Evolutionary conservation across 2,888 invertebrate species (phyloP).

Genomic region (Parnassius glacialis): DNA sequence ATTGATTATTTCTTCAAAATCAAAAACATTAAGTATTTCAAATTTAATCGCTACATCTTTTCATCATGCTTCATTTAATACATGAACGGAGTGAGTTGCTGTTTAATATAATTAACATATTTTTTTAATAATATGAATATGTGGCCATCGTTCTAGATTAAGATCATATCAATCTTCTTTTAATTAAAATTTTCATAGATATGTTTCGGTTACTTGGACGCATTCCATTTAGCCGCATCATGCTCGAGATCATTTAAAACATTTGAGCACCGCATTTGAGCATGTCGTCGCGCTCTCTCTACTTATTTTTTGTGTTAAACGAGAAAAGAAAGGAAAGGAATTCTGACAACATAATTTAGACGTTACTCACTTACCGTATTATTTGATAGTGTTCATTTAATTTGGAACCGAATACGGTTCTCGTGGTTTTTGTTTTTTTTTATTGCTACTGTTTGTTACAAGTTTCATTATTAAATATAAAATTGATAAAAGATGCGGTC

Average conservation of each 20-base stretch:
- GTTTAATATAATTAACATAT: not conserved
- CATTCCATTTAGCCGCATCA: slow-evolving; percentile 25
- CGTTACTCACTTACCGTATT: slow-evolving; percentile 3
- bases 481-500: no score
- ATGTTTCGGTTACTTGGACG: slow-evolving; percentile 25
- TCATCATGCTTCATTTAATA: no score
- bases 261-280: slow-evolving; percentile 6
- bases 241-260: slow-evolving; percentile 23
- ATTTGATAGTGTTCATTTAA: slow-evolving; percentile 1
- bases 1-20: no score
- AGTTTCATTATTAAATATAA: no score
- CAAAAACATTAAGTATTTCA: no score
- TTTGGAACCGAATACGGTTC: not conserved
- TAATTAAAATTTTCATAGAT: slow-evolving; percentile 21
- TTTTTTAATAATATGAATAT: slow-evolving; percentile 4
- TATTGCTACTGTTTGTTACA: no score
- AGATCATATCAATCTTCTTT: slow-evolving; percentile 14
- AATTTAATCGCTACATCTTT: no score
- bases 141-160: slow-evolving; percentile 7
- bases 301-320: slow-evolving; percentile 6
- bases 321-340: slow-evolving; percentile 22
- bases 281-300: slow-evolving; percentile 20
- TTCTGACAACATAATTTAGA: slow-evolving; percentile 15
- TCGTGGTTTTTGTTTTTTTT: not conserved
- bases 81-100: no score